Conservation (phyloP, 1,140 invertebrate genomes). For the Drosophila pruinosa region DNA sequence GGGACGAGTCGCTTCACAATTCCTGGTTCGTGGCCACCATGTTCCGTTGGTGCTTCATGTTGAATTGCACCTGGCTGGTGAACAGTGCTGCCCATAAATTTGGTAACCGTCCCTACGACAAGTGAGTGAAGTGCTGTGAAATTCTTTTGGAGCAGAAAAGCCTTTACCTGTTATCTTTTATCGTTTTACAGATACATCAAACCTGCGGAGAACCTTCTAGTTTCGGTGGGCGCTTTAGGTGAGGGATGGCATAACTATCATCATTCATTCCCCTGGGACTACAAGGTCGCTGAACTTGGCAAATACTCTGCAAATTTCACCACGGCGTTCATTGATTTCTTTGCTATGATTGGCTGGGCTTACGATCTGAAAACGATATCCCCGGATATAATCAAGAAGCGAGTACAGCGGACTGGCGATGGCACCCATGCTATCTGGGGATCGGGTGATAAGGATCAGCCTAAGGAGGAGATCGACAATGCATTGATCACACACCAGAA, state of each 20-base stretch:
- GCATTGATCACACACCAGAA: conserved; percentile 85
- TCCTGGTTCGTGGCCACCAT: conserved; percentile 92
- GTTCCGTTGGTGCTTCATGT: conserved; percentile 91
- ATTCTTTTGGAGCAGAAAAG: background rate
- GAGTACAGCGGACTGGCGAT: conserved; percentile 90
- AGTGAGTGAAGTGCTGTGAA: conserved; percentile 83
- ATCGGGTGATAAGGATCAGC: conserved; percentile 90
- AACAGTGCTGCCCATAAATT: conserved; percentile 96
- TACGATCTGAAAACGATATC: conserved; percentile 94
- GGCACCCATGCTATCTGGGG: conserved; percentile 91
- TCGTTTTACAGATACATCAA: conserved; percentile 85
- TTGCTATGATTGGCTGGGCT: conserved; percentile 91
- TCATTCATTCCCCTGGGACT: conserved; percentile 96
- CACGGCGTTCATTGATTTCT: conserved; percentile 92
- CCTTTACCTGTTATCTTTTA: background rate
- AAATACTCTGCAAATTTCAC: conserved; percentile 91
- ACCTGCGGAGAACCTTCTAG: conserved; percentile 88
- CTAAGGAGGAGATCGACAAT: conserved; percentile 86
- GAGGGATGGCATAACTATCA: conserved; percentile 98
- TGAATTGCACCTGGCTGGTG: conserved; percentile 97
- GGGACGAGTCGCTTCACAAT: conserved; percentile 91
- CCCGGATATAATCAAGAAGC: conserved; percentile 86
- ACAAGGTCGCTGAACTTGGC: conserved; percentile 92
- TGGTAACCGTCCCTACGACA: conserved; percentile 95
- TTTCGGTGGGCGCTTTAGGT: conserved; percentile 88